Percentiles rank a stretch among this genome's conserved stretches.
phyloP scores from a whole-genome alignment of 2,113 vertebrate species.

The Ornithorhynchus anatinus region DNA sequence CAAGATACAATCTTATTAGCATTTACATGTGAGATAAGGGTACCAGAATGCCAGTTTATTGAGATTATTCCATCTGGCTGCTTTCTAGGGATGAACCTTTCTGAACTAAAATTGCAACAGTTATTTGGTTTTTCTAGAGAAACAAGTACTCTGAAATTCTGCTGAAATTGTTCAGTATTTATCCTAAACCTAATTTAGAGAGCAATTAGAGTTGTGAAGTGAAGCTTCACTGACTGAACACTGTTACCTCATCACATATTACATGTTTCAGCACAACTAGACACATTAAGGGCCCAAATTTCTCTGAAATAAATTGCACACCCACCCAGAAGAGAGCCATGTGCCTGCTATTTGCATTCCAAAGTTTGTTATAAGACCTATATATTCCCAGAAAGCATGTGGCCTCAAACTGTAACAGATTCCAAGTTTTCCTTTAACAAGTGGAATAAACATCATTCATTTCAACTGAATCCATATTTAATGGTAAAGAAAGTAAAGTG shows the following conservation, averaged over 20 bases:
- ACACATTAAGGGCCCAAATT: not conserved
- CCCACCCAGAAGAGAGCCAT: constrained; percentile 12
- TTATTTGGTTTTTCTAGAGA: constrained; percentile 7
- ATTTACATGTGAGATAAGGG: not conserved
- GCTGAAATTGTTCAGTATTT: not conserved
- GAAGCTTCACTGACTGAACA: not conserved
- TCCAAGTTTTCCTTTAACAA: constrained; percentile 61
- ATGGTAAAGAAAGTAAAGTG: constrained; percentile 47
- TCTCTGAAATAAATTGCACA: constrained; percentile 34
- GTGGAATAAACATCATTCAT: constrained; percentile 61
- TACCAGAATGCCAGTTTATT: not conserved
- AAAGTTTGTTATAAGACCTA: constrained; percentile 47
- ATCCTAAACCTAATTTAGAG: not conserved
- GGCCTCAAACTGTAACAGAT: constrained; percentile 37
- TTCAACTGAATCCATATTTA: constrained; percentile 42
- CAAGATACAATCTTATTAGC: not conserved
- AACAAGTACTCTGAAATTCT: constrained; percentile 3
- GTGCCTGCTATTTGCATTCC: constrained; percentile 45
- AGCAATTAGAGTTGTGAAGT: not conserved
- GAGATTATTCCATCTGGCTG: not conserved
- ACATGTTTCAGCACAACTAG: constrained; percentile 17
- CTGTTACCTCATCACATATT: constrained; percentile 12
- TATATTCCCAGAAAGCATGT: constrained; percentile 47
- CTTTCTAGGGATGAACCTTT: constrained; percentile 15
- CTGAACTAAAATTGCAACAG: not conserved